Percentiles rank a stretch among this genome's conserved stretches.
Conservation (phyloP, 2,888 invertebrate species). For the Carabus problematicus region DNA sequence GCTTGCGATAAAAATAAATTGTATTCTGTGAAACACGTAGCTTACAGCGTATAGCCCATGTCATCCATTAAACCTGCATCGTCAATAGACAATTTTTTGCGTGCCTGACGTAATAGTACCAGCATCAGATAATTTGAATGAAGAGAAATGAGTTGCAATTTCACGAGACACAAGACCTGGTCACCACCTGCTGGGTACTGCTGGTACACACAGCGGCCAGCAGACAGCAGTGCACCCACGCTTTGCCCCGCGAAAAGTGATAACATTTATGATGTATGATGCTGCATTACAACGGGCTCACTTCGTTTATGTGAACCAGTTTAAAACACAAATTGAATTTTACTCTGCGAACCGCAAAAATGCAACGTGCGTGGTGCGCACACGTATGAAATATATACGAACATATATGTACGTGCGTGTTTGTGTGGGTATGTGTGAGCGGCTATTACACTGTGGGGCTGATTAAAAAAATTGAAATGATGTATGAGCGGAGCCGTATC, state of each 20-base stretch:
- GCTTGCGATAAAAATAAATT: no score
- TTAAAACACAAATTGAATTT: slow-evolving; percentile 41
- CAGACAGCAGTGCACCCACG: slow-evolving; percentile 10
- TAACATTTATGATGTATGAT: slow-evolving; percentile 40
- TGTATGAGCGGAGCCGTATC: slow-evolving; percentile 3
- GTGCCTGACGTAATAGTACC: not conserved
- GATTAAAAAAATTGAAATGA: slow-evolving; percentile 12
- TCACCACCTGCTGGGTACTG: slow-evolving; percentile 32
- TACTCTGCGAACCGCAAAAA: slow-evolving; percentile 30
- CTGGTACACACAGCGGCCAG: slow-evolving; percentile 20
- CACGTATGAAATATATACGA: not conserved
- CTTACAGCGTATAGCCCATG: no score
- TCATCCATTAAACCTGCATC: no score
- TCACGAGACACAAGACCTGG: slow-evolving; percentile 10
- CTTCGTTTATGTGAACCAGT: slow-evolving; percentile 35
- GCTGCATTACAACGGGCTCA: slow-evolving; percentile 18
- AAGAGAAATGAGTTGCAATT: slow-evolving; percentile 40
- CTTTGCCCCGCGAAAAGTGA: slow-evolving; percentile 28
- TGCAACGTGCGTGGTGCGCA: slow-evolving; percentile 8
- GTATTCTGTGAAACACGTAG: no score
- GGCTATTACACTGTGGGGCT: not conserved
- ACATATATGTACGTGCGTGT: not conserved
- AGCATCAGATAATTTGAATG: slow-evolving; percentile 31
- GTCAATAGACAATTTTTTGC: no score
- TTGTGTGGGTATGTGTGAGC: not conserved